Conservation (phyloP, 2,113 vertebrate genomes). For the Hippocampus zosterae region DNA sequence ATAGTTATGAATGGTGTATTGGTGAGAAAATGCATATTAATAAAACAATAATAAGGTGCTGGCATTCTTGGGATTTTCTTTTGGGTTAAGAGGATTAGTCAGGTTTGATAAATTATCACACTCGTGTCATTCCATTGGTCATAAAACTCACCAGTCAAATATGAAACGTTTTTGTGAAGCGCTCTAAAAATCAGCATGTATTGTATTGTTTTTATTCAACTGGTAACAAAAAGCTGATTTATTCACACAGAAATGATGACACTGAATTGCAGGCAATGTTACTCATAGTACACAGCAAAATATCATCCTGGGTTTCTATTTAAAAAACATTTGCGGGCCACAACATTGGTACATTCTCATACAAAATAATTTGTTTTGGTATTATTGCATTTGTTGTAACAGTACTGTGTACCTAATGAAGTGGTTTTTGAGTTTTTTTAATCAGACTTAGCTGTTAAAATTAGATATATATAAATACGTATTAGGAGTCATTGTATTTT, state of each 20-base stretch:
- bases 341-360: not conserved
- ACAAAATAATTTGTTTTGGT: no score
- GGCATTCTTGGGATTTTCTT: slow-evolving; percentile 40
- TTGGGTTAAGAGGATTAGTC: slow-evolving; percentile 51
- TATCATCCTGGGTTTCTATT: not conserved
- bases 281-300: not conserved
- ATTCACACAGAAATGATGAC: slow-evolving; percentile 4
- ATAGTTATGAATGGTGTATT: slow-evolving; percentile 65
- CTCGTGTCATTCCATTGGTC: not conserved
- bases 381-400: no score
- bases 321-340: no score
- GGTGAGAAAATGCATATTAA: slow-evolving; percentile 70
- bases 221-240: slow-evolving; percentile 13
- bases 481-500: no score
- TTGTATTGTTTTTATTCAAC: slow-evolving; percentile 19
- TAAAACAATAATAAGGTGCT: slow-evolving; percentile 57
- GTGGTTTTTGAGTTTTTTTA: no score
- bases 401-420: no score
- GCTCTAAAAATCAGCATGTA: no score
- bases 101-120: slow-evolving; percentile 22
- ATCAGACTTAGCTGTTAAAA: no score
- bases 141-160: not conserved
- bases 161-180: no score
- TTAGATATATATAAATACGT: no score
- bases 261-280: not conserved